phyloP scores from a whole-genome alignment of 2,113 vertebrate species.

The Ia io region DNA sequence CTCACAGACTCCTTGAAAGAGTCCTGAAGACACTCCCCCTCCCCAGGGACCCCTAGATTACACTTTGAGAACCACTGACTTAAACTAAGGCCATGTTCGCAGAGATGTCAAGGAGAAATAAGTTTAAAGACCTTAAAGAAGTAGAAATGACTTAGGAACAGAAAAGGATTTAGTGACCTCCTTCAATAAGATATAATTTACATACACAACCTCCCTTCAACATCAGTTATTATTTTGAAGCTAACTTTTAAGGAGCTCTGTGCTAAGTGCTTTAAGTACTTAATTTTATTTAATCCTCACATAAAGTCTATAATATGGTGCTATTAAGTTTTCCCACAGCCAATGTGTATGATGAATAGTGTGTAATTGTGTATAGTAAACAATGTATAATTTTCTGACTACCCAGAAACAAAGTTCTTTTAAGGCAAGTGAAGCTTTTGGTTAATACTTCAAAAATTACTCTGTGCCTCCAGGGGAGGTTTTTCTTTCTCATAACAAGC shows the following conservation, averaged over 20 bases:
- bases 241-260: neutral
- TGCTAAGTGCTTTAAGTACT: neutral
- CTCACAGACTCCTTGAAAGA: neutral
- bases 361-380: neutral
- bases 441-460: neutral
- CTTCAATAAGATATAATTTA: conserved; percentile 13
- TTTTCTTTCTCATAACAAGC: neutral
- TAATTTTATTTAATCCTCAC: neutral
- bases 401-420: neutral
- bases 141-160: neutral
- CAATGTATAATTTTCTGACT: neutral
- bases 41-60: neutral
- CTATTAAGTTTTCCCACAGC: neutral
- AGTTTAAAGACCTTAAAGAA: neutral
- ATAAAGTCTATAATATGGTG: neutral
- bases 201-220: neutral
- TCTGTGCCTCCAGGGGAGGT: neutral
- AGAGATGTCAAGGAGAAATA: neutral
- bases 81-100: neutral
- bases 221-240: neutral
- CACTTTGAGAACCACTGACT: neutral
- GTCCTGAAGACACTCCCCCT: neutral
- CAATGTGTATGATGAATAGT: neutral
- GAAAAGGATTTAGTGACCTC: neutral
- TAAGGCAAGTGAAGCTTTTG: neutral